Evolutionary conservation across 2,797 vertebrate genomes (phyloP).

Genomic region (Acanthiza pusilla): DNA sequence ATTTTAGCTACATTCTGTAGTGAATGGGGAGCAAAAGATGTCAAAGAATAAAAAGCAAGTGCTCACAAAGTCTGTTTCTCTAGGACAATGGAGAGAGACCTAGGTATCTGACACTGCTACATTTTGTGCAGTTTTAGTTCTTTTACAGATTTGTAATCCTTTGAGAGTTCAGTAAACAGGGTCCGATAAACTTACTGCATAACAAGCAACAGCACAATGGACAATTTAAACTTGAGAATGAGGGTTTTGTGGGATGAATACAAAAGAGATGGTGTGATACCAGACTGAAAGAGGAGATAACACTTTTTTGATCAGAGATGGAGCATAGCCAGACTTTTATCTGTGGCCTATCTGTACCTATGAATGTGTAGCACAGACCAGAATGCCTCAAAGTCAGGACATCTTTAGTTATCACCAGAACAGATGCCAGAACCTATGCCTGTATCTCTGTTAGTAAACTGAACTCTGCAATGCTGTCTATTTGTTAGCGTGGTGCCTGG

Average conservation of each 20-base stretch:
- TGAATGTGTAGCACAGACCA: neutral
- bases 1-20: neutral
- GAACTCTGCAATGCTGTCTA: neutral
- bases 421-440: neutral
- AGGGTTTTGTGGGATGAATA: neutral
- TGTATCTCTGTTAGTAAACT: neutral
- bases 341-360: neutral
- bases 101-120: neutral
- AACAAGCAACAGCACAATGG: neutral
- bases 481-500: neutral
- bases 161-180: neutral
- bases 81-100: neutral
- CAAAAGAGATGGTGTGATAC: neutral
- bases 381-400: neutral
- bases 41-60: neutral
- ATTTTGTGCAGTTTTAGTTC: neutral
- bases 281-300: neutral
- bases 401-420: neutral
- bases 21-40: neutral
- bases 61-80: neutral
- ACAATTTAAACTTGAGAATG: neutral
- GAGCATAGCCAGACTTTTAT: neutral
- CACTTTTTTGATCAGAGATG: neutral
- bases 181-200: neutral
- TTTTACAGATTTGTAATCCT: neutral